Conservation (phyloP, 2,113 vertebrate species). For the Glaucidium brasilianum region DNA sequence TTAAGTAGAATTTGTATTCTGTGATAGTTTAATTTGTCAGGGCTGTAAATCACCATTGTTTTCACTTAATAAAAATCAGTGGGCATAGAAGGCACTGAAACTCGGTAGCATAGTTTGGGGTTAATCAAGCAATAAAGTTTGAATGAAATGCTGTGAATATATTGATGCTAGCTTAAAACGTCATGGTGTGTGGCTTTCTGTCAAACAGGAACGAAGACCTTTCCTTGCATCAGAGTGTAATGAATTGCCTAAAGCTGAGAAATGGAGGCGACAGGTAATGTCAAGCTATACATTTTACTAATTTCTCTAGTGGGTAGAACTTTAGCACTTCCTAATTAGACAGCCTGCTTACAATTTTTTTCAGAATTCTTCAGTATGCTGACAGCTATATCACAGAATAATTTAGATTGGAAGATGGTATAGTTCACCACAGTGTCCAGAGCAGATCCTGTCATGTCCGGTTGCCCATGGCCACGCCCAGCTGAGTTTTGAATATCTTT, state of each 20-base stretch:
- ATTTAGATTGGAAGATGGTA: neutral
- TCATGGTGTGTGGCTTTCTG: neutral
- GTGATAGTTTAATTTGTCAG: neutral
- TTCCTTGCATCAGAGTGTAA: conserved; percentile 94
- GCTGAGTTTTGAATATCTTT: neutral
- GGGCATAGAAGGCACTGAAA: neutral
- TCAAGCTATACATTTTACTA: neutral
- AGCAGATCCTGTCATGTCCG: neutral
- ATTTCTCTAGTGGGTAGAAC: fast-evolving
- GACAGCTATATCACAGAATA: neutral
- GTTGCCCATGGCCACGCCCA: neutral
- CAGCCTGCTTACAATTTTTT: neutral
- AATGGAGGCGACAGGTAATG: conserved; percentile 93
- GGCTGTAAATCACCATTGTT: neutral
- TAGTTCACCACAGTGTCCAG: neutral
- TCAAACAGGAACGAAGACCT: conserved; percentile 87
- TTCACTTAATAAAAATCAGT: fast-evolving
- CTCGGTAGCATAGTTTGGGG: neutral
- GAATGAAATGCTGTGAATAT: neutral
- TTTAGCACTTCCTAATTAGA: neutral
- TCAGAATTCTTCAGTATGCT: neutral
- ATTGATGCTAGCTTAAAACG: neutral
- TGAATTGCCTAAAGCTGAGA: conserved; percentile 95
- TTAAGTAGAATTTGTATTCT: neutral
- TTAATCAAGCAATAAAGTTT: neutral